A percentile compares a stretch with the other conserved stretches of the same genome.
phyloP scores from a whole-genome alignment of 2,888 invertebrate species.

The Notodonta ziczac region DNA sequence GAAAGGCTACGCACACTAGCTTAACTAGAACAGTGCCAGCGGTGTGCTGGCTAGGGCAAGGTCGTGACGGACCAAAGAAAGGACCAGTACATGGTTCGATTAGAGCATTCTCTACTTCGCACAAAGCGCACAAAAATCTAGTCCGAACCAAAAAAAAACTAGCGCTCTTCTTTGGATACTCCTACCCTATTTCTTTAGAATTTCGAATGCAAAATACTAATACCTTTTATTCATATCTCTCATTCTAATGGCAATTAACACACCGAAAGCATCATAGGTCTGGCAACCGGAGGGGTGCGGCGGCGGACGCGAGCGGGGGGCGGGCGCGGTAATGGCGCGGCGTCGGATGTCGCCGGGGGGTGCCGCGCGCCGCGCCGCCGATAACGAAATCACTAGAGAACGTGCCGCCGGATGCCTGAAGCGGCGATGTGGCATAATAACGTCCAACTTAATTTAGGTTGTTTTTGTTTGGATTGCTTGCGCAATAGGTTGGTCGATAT shows the following conservation, averaged over 20 bases:
- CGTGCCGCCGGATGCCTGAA: slow-evolving; percentile 48
- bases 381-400: slow-evolving; percentile 83
- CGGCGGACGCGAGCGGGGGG: slow-evolving; percentile 41
- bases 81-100: too few relatives aligned
- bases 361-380: slow-evolving; percentile 70
- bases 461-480: not conserved
- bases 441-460: not conserved
- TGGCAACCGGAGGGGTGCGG: slow-evolving; percentile 38
- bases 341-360: slow-evolving; percentile 81
- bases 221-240: not conserved
- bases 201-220: too few relatives aligned
- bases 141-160: too few relatives aligned
- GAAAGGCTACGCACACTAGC: too few relatives aligned
- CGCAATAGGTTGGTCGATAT: too few relatives aligned
- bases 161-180: too few relatives aligned
- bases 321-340: slow-evolving; percentile 72
- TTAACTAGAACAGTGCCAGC: too few relatives aligned
- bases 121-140: too few relatives aligned
- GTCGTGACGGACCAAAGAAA: too few relatives aligned
- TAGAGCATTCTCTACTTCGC: too few relatives aligned
- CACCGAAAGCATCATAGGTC: slow-evolving; percentile 24
- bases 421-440: slow-evolving; percentile 39
- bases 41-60: too few relatives aligned
- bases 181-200: too few relatives aligned
- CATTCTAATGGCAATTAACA: not conserved